Base-by-base conservation (phyloP, 2,888 invertebrate species). In the Teleogryllus oceanicus region DNA sequence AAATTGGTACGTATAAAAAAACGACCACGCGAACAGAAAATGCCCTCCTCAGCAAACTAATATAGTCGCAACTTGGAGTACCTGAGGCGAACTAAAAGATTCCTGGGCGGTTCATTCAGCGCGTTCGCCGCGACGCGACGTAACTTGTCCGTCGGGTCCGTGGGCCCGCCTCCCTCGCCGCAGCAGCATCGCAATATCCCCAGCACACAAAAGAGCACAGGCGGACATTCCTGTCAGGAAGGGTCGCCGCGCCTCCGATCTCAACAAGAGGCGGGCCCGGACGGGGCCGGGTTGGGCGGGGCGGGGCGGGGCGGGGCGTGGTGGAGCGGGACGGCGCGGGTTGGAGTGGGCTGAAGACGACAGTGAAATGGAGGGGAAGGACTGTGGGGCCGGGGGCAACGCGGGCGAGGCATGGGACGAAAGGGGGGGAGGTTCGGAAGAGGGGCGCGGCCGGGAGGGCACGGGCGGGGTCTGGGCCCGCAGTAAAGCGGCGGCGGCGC, bases 401-500 rank as follows among this genome's bases (percentile, higher is more conserved):
- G 24, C 24, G 2, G 24, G 24, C 24, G 24, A 2, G 24, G 24
- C 24, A 24, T 24, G 2, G 62, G 62, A 16, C 16, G 37, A 62
- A 62, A n/a, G 62, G 62, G 11, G n/a, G 62, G 4, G 13, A n/a
- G 16, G n/a, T 13, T 18, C 62, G 62, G n/a, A 4, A 13, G 21
- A 21, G 21, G 21, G 1, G 21, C 21, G 21, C 21, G 21, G 21
- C 21, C 21, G 21, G n/a, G 16, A 13, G 62, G n/a, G 16, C 62
- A n/a, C 62, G 62, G 62, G n/a, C 62, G 8, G 62, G 62, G n/a
- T 5, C 62, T 12, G 62, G 62, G 62, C n/a, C 12, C 62, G 62
- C 62, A 62, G 62, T 62, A 62, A 62, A 62, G 62, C 62, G 62
- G 62, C n/a, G 62, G 62, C n/a, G n/a, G 62, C 11, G 62, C 62